These are phyloP conservation scores for Flexamia atlantica DNA, from an alignment of 2,888 invertebrate species.

Conservation along the genomic window DNA sequence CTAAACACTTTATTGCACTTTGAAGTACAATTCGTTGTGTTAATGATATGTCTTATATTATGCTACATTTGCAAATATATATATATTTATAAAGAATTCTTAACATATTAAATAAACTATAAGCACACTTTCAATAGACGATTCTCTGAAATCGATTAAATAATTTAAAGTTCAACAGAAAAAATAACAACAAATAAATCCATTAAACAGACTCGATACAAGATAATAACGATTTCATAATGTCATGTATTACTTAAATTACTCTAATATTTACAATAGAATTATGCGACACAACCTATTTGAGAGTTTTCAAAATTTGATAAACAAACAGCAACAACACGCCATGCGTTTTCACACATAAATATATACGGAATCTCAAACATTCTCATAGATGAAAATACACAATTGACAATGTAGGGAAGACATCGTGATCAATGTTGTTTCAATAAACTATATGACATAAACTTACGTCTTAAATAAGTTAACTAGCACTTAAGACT, in stretches of 20 bases:
- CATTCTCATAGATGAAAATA: not conserved
- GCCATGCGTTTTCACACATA: not conserved
- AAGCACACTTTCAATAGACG: slow-evolving; percentile 55
- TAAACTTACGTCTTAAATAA: slow-evolving; percentile 50
- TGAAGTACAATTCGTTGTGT: slow-evolving; percentile 53
- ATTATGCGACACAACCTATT: slow-evolving; percentile 51
- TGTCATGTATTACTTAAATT: slow-evolving; percentile 52
- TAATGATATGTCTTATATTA: slow-evolving; percentile 51
- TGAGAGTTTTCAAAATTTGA: slow-evolving; percentile 32
- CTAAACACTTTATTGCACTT: slow-evolving; percentile 51
- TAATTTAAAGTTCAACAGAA: slow-evolving; percentile 59
- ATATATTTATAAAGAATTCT: slow-evolving; percentile 33
- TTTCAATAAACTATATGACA: slow-evolving; percentile 36
- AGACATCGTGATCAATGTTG: slow-evolving; percentile 62
- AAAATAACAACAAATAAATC: slow-evolving; percentile 58
- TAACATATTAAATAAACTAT: slow-evolving; percentile 57
- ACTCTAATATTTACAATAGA: slow-evolving; percentile 58
- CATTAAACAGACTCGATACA: slow-evolving; percentile 51
- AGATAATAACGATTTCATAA: slow-evolving; percentile 50
- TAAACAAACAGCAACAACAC: slow-evolving; percentile 25
- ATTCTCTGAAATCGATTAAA: slow-evolving; percentile 43
- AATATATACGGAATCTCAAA: slow-evolving; percentile 14
- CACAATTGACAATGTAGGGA: slow-evolving; percentile 53
- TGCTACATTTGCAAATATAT: slow-evolving; percentile 41
- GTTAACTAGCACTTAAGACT: slow-evolving; percentile 52